Conservation (phyloP, 2,113 vertebrate genomes). For the Phyllostomus discolor region DNA sequence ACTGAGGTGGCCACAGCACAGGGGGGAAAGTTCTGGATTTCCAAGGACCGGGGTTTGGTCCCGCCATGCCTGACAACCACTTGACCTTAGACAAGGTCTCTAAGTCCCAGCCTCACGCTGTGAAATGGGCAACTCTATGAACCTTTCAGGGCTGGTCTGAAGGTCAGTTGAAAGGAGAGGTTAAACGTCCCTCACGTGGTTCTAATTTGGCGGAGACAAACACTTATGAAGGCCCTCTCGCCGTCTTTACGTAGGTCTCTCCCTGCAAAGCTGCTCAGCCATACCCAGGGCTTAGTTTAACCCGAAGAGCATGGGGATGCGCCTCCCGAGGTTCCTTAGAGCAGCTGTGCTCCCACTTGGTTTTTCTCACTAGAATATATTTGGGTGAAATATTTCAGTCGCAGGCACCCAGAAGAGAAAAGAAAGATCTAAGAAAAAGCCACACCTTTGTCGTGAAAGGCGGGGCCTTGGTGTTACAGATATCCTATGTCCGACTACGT, state of each 20-base stretch:
- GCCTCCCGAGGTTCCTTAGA: background rate
- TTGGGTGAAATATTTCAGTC: background rate
- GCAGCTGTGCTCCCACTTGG: background rate
- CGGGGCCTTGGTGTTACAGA: background rate
- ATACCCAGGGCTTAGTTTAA: background rate
- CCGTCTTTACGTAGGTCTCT: background rate
- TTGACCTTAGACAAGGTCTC: background rate
- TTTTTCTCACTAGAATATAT: background rate
- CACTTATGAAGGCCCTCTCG: background rate
- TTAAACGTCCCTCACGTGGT: too few species aligned
- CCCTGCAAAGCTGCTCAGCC: background rate
- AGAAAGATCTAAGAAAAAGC: background rate
- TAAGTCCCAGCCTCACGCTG: background rate
- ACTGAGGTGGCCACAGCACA: background rate
- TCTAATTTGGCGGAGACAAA: background rate
- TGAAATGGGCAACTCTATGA: background rate
- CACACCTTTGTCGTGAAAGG: background rate
- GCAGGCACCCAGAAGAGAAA: background rate
- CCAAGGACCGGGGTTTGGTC: background rate
- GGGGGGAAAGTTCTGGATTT: background rate
- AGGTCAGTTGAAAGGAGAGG: background rate
- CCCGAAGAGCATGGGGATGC: background rate
- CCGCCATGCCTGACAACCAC: background rate
- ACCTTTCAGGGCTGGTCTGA: background rate
- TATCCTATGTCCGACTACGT: background rate